Evolutionary conservation across 2,113 vertebrate species (phyloP), one percentile per base, ranked within the genome.

Genomic region (Girardinichthys multiradiatus): DNA sequence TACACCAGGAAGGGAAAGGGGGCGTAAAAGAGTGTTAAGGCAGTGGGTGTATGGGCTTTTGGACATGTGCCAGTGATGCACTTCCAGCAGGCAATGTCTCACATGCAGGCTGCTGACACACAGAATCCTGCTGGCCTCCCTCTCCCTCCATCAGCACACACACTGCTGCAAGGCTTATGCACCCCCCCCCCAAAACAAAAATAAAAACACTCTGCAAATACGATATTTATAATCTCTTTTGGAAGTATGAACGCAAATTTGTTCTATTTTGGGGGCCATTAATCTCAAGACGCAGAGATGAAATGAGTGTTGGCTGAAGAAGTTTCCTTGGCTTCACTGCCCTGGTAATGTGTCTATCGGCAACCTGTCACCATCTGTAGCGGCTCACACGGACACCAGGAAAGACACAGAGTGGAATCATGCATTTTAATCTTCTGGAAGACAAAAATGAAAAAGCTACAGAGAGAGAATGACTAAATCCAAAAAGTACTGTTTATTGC

Each of bases 11-110:
- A 88, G 86, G 59, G 82, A 82, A 70, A 82, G 73, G 78, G 70
- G 81, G 77, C 62, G 68, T 45, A 61, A 72, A 39, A 68, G 71
- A 74, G 77, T 63, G 31, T 21, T 13, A 45, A n/a, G 64, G 26
- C 19, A 26, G 31, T 19, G 35, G 39, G 12, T 42, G 39, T 45
- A 59, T 66, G 66, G 61, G 72, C 30, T 70, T 63, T 76, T 94
- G 93, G 89, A 89, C 81, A 77, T 81, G 77, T 89, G 92, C 92
- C 93, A 93, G 86, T 63, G 80, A 89, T 94, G 86, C 93, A 93
- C 92, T 94, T 93, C 92, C 90, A 87, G 80, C 80, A 81, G 86
- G 82, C 87, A 81, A 78, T 68, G 85, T 88, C 88, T 87, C 84
- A 83, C 82, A 82, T 89, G 75, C 83, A 87, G 76, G 86, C 90